Percentiles rank a stretch among this genome's conserved stretches.
These are phyloP conservation scores for Connochaetes taurinus DNA, from an alignment of 2,113 vertebrate species.

Conservation along the genomic window DNA sequence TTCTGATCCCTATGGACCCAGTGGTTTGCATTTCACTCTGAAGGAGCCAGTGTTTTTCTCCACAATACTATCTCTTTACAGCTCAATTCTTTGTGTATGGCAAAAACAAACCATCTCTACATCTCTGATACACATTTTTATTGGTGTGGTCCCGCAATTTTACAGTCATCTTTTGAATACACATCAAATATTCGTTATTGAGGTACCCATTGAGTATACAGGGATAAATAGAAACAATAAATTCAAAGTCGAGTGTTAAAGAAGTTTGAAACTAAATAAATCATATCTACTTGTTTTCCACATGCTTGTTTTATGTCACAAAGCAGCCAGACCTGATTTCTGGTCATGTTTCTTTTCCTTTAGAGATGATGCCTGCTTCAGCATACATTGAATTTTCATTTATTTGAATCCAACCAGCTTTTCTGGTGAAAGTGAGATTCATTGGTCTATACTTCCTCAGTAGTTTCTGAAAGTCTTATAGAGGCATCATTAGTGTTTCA, in stretches of 20 bases:
- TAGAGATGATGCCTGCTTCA: not conserved
- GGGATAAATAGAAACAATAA: not conserved
- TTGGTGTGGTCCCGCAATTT: not conserved
- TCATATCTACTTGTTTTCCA: not conserved
- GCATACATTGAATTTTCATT: slow-evolving; percentile 26
- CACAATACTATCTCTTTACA: not conserved
- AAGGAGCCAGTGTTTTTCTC: not conserved
- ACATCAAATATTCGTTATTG: not conserved
- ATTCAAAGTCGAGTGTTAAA: not conserved
- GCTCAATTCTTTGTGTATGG: not conserved
- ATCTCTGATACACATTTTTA: not conserved
- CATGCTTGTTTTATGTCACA: not conserved
- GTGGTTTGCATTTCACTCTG: not conserved
- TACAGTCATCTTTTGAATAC: not conserved
- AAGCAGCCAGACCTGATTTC: slow-evolving; percentile 11
- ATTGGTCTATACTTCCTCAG: not conserved
- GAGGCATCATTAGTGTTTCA: not conserved
- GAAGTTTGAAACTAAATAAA: not conserved
- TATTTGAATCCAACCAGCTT: slow-evolving; percentile 18
- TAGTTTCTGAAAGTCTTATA: slow-evolving; percentile 15
- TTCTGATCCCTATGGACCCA: not conserved
- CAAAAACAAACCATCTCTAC: not conserved
- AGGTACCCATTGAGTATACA: not conserved
- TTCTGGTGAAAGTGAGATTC: slow-evolving; percentile 13
- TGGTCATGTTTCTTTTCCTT: slow-evolving; percentile 9